phyloP scores from a whole-genome alignment of 2,888 invertebrate genomes.

The Ichneumoninae sp. region DNA sequence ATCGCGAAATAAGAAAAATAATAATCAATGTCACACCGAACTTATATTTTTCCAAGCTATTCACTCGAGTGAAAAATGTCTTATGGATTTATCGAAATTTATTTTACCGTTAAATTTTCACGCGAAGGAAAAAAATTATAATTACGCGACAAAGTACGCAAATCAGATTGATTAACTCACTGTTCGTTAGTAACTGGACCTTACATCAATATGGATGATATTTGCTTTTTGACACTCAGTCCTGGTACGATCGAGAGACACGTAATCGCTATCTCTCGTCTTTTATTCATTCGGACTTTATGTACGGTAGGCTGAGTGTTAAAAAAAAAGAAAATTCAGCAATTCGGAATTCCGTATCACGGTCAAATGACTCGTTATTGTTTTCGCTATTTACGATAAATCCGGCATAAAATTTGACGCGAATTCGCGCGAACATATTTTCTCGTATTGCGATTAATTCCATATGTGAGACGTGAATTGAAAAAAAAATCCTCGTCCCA shows the following conservation, averaged over 20 bases:
- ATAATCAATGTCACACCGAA: slow-evolving; percentile 4
- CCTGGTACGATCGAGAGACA: slow-evolving; percentile 26
- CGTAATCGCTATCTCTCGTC: slow-evolving; percentile 14
- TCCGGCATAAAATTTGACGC: background rate
- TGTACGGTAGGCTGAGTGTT: slow-evolving; percentile 36
- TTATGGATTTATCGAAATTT: background rate
- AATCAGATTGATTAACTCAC: slow-evolving; percentile 7
- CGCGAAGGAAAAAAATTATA: background rate
- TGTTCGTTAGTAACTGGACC: slow-evolving; percentile 59
- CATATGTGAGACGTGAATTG: slow-evolving; percentile 28
- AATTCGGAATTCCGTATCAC: slow-evolving; percentile 36
- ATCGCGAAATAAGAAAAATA: slow-evolving; percentile 43
- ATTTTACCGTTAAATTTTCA: background rate
- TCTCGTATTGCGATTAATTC: slow-evolving; percentile 6
- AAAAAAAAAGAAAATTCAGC: slow-evolving; percentile 38
- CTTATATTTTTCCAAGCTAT: background rate
- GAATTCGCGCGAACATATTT: background rate
- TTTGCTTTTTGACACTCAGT: slow-evolving; percentile 52
- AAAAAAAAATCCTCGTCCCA: slow-evolving; percentile 40
- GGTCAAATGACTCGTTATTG: background rate
- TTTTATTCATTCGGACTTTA: background rate
- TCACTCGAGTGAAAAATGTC: background rate
- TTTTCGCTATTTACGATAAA: slow-evolving; percentile 9
- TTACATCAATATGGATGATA: slow-evolving; percentile 55
- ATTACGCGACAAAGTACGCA: slow-evolving; percentile 14